Conservation (phyloP, 2,797 vertebrate species). For the Myotis daubentonii region DNA sequence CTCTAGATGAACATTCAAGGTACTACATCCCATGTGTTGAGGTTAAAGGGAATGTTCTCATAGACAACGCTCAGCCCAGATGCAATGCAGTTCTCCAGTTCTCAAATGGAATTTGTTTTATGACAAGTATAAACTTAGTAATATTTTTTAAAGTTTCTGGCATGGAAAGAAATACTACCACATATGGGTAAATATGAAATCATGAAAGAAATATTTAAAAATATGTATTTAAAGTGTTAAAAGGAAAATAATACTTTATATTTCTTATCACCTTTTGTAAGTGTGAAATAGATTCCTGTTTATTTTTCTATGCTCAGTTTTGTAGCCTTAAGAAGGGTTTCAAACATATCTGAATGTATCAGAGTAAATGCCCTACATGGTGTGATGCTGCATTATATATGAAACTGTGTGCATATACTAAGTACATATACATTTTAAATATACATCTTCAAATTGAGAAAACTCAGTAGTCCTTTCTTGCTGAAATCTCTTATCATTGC, state of each 20-base stretch:
- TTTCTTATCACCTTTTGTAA: conserved; percentile 82
- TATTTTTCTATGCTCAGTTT: conserved; percentile 82
- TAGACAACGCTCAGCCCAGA: neutral
- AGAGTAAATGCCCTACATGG: conserved; percentile 80
- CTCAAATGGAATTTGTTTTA: neutral
- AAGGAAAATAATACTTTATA: conserved; percentile 81
- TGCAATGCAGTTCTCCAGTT: neutral
- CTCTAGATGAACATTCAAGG: neutral
- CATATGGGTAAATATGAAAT: neutral
- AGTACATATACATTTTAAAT: conserved; percentile 23
- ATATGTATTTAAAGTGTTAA: conserved; percentile 72
- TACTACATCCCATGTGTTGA: neutral
- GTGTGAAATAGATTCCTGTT: conserved; percentile 81
- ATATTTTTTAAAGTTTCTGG: neutral
- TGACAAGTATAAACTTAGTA: neutral
- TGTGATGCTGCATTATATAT: conserved; percentile 81
- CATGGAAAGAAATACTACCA: neutral
- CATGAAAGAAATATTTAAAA: conserved; percentile 2
- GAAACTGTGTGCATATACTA: conserved; percentile 80
- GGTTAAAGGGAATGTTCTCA: neutral
- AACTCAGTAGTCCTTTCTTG: neutral
- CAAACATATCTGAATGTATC: conserved; percentile 79
- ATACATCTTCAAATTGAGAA: neutral
- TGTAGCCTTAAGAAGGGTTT: conserved; percentile 82
- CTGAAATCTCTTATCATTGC: neutral